These are phyloP conservation scores for Scaeva pyrastri DNA, from an alignment of 2,888 invertebrate species.

Conservation along the genomic window DNA sequence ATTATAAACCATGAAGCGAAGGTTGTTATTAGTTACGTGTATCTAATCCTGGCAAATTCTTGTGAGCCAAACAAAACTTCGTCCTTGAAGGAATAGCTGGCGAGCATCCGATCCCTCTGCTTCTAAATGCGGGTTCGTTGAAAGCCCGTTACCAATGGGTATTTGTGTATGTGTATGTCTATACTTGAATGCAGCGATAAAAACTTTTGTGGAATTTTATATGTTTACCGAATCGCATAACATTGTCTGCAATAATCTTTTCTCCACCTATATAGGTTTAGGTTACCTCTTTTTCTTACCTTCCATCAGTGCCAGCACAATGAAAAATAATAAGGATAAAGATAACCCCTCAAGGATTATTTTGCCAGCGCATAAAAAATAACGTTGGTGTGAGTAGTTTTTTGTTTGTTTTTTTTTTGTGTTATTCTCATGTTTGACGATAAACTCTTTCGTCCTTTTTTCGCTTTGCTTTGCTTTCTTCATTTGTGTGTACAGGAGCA, in stretches of 20 bases:
- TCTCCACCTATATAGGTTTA: constrained; percentile 29
- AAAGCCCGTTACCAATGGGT: background rate
- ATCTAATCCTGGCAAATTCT: background rate
- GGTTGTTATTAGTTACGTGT: constrained; percentile 3
- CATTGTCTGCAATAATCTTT: constrained; percentile 31
- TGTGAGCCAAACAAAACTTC: constrained; percentile 15
- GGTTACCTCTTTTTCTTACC: no score
- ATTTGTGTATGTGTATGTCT: background rate
- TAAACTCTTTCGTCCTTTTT: constrained; percentile 27
- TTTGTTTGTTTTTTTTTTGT: background rate
- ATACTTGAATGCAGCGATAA: constrained; percentile 2
- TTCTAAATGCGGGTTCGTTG: background rate
- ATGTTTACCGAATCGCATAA: constrained; percentile 37
- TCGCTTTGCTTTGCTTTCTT: background rate
- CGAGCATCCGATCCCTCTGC: background rate
- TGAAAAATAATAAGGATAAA: constrained; percentile 1
- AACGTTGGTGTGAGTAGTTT: constrained; percentile 7
- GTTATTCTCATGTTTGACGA: background rate
- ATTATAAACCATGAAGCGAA: constrained; percentile 3
- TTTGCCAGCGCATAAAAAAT: constrained; percentile 9
- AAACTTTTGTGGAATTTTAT: constrained; percentile 42
- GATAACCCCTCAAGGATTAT: constrained; percentile 32
- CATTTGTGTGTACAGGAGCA: constrained; percentile 19
- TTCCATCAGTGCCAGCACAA: constrained; percentile 1
- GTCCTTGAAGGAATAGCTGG: background rate